phyloP scores from a whole-genome alignment of 2,113 vertebrate species.

The Charina bottae region DNA sequence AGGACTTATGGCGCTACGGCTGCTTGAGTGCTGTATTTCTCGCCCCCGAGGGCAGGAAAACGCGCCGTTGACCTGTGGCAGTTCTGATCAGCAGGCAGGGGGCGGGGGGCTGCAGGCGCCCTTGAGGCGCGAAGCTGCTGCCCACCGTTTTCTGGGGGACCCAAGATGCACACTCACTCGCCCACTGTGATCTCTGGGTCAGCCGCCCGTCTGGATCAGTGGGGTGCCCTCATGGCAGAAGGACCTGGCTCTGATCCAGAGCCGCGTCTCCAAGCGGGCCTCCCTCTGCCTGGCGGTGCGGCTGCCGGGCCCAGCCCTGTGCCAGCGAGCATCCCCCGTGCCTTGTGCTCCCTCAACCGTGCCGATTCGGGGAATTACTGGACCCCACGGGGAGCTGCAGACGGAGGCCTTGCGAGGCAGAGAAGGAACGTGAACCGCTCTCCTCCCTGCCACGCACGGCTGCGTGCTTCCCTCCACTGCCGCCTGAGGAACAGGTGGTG shows the following conservation, averaged over 20 bases:
- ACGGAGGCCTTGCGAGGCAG: too few relatives aligned
- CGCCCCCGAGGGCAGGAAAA: too few relatives aligned
- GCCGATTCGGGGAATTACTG: neutral
- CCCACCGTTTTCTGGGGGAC: neutral
- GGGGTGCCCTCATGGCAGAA: neutral
- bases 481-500: constrained; percentile 67
- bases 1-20: neutral
- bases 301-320: too few relatives aligned
- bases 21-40: neutral
- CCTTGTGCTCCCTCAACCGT: neutral
- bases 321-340: neutral
- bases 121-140: too few relatives aligned
- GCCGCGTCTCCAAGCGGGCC: neutral
- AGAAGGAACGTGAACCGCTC: rapidly evolving
- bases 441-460: neutral
- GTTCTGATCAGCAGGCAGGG: too few relatives aligned
- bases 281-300: neutral
- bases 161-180: neutral
- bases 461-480: constrained; percentile 24
- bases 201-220: too few relatives aligned
- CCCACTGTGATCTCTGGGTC: neutral
- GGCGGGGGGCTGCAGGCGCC: too few relatives aligned
- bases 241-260: neutral
- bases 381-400: too few relatives aligned
- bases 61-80: too few relatives aligned